A percentile compares a stretch with the other conserved stretches of the same genome.
phyloP scores from a whole-genome alignment of 2,113 vertebrate species.

The Casuarius casuarius region DNA sequence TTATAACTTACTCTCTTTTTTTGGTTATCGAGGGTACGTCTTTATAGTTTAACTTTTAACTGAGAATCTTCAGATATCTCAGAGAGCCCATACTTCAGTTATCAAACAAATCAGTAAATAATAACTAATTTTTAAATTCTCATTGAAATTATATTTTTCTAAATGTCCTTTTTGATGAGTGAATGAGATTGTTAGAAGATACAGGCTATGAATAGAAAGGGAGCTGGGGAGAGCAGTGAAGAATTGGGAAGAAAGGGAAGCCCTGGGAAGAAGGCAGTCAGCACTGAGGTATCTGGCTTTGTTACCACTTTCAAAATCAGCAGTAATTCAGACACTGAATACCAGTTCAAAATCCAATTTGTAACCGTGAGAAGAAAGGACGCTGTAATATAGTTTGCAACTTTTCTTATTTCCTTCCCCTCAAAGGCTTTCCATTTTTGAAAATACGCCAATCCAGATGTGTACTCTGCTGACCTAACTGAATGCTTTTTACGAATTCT shows the following conservation, averaged over 20 bases:
- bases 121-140: background rate
- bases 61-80: background rate
- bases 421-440: background rate
- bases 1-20: background rate
- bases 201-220: background rate
- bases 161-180: background rate
- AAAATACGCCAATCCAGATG: background rate
- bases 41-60: background rate
- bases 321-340: background rate
- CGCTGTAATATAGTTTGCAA: background rate
- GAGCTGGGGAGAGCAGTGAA: background rate
- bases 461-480: background rate
- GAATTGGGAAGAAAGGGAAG: background rate
- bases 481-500: background rate
- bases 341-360: background rate
- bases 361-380: background rate
- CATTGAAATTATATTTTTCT: background rate
- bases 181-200: background rate
- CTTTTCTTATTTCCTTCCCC: background rate
- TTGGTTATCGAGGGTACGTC: accelerated
- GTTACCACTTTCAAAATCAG: background rate
- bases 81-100: background rate
- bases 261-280: background rate
- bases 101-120: background rate
- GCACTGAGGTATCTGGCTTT: background rate